Conservation (phyloP, 2,888 invertebrate species). For the Eupithecia vulgata region DNA sequence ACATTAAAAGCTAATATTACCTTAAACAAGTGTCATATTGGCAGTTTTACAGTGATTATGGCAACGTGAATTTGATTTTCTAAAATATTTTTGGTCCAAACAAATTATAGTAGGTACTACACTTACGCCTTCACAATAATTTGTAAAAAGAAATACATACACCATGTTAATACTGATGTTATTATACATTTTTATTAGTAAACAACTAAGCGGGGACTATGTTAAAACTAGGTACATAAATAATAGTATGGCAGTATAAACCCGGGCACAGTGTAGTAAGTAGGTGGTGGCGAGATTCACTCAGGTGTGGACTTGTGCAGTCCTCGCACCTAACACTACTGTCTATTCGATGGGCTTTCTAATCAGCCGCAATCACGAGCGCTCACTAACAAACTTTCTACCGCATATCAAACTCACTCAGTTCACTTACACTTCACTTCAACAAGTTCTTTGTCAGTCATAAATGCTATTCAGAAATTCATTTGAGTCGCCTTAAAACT, state of each 20-base stretch:
- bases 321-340: slow-evolving; percentile 65
- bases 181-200: slow-evolving; percentile 69
- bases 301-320: slow-evolving; percentile 74
- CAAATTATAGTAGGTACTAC: slow-evolving; percentile 60
- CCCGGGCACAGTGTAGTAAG: slow-evolving; percentile 57
- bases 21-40: slow-evolving; percentile 77
- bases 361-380: slow-evolving; percentile 64
- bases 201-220: slow-evolving; percentile 77
- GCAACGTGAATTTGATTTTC: slow-evolving; percentile 81
- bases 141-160: slow-evolving; percentile 76
- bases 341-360: slow-evolving; percentile 78
- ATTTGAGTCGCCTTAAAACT: slow-evolving; percentile 24
- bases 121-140: slow-evolving; percentile 70
- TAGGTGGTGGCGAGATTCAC: slow-evolving; percentile 73
- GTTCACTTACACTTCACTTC: slow-evolving; percentile 51
- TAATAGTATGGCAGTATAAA: slow-evolving; percentile 79
- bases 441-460: slow-evolving; percentile 36
- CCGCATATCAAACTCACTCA: slow-evolving; percentile 47
- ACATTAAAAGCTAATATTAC: slow-evolving; percentile 55
- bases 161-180: slow-evolving; percentile 82
- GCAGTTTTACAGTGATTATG: slow-evolving; percentile 77
- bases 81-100: slow-evolving; percentile 82
- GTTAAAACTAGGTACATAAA: slow-evolving; percentile 73
- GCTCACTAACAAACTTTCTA: slow-evolving; percentile 50
- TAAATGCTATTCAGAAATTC: slow-evolving; percentile 42